Base-by-base conservation (phyloP, 2,888 invertebrate genomes). In the Lasioglossum villosulum region DNA sequence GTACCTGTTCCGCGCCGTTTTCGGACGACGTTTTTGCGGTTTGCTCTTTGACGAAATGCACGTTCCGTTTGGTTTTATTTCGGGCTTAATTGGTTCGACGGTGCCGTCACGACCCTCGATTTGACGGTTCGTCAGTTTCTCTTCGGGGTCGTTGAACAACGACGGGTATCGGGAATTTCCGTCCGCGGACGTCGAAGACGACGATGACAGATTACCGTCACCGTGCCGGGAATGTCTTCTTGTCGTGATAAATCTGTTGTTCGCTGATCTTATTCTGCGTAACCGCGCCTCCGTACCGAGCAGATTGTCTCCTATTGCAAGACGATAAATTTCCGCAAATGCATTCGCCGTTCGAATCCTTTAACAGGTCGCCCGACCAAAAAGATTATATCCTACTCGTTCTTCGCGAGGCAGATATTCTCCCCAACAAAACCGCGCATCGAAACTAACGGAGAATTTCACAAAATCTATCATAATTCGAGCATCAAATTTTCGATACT, bases 1-100 rank as follows among this genome's bases (percentile, higher is more conserved):
- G 80, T 92, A 95, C 95, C 95, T 94, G 92, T 95, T 95, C 86
- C 90, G 94, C 42, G 93, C 94, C n/a, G 94, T 94, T 88, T 93
- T 95, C 37, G 93, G 88, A 37, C 94, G 92, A 39, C 92, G 92
- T 82, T 93, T 94, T 79, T 91, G 88, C 63, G 74, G 71, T 88
- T 93, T 93, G 89, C 88, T 89, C 85, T 88, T 82, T 71, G 86
- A 42, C 75, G 86, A 72, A 71, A 87, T 88, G 87, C 71, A 37
- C 19, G 72, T 48, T 16, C 71, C 86, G 71, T 88, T 88, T 56
- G 79, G 86, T 45, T 86, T 82, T 74, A 72, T 42, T 75, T 82
- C 74, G 45, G 78, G 42, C 45, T 87, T 90, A 82, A 89, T 90
- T 75, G 83, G 74, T 70, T 85, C 86, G n/a, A 75, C 37, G 16